Evolutionary conservation across 2,113 vertebrate genomes (phyloP).

Genomic region (Oncorhynchus tshawytscha): DNA sequence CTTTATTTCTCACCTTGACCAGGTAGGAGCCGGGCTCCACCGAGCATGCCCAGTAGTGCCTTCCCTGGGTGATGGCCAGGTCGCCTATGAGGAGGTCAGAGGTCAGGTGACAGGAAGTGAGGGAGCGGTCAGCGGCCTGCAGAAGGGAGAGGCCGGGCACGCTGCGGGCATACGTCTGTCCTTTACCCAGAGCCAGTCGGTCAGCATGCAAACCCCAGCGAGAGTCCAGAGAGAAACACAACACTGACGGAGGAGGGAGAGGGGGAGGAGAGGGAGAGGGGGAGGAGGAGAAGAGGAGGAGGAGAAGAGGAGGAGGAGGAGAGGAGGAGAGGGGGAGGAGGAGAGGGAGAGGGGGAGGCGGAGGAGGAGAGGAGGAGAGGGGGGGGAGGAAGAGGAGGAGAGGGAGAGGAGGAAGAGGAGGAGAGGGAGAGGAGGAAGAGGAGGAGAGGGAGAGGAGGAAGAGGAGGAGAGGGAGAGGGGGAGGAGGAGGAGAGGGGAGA

Average conservation of each 20-base stretch:
- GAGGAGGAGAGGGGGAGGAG: too few species aligned
- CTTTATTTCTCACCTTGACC: conserved; percentile 77
- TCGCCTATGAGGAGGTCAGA: conserved; percentile 86
- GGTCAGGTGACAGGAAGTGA: conserved; percentile 92
- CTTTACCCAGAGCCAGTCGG: conserved; percentile 88
- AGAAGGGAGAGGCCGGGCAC: conserved; percentile 86
- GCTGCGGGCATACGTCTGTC: conserved; percentile 89
- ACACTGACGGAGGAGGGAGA: conserved; percentile 68
- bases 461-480: too few species aligned
- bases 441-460: too few species aligned
- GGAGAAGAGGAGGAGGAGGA: neutral
- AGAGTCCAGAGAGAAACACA: conserved; percentile 92
- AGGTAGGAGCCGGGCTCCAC: conserved; percentile 94
- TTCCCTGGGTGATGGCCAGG: conserved; percentile 87
- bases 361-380: too few species aligned
- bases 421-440: fast-evolving
- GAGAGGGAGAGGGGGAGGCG: fast-evolving
- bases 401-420: too few species aligned
- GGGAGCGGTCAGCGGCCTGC: conserved; percentile 82
- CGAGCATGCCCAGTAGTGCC: conserved; percentile 95
- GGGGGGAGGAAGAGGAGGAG: too few species aligned
- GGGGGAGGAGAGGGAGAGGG: neutral
- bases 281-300: neutral
- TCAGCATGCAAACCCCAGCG: conserved; percentile 91
- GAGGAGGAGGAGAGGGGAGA: too few species aligned